Base-by-base conservation (phyloP, 2,113 vertebrate genomes). In the Nipponia nippon region DNA sequence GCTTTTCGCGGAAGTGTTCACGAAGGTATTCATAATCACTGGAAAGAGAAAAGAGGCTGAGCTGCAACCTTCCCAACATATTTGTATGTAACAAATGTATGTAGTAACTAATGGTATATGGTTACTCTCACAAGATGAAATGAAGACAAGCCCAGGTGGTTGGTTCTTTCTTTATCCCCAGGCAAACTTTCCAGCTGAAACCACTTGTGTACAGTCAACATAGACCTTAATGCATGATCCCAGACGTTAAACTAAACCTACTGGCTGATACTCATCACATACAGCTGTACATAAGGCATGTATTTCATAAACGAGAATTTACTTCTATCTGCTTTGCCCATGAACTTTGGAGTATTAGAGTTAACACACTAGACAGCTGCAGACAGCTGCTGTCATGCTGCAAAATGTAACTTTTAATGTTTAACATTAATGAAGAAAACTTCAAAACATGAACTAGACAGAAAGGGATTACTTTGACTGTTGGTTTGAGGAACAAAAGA, bases 1-100 rank as follows among this genome's bases (percentile, higher is more conserved):
- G 99, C 95, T 99, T 99, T 82, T 99, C 99, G 2, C 99, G 98
- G 98, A 99, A 99, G 98, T 99, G 99, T 71, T 99, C 99, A 0
- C 99, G 99, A 66, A 99, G 98, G 96, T 99, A 99, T 0, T 96
- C 97, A 23, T 99, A 99, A 94, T 99, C 99, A 0, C 99, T 99
- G 97, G 3, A 8, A 9, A 46, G 40, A 83, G 29, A 9, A 3
- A 10, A 32, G 26, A 27, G 3, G 3, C 18, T 4, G 2, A 75
- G 69, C 9, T 75, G 38, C 72, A 2, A 22, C 66, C 20, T 38
- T 34, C 38, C 76, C n/a, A 8, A 5, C 2, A 1, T 4, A 6
- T 10, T n/a, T n/a, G n/a, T n/a, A n/a, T n/a, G n/a, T n/a, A n/a
- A n/a, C n/a, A n/a, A n/a, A n/a, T n/a, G n/a, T n/a, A n/a, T n/a